Conservation (phyloP, 2,113 vertebrate species). For the Calypte anna region DNA sequence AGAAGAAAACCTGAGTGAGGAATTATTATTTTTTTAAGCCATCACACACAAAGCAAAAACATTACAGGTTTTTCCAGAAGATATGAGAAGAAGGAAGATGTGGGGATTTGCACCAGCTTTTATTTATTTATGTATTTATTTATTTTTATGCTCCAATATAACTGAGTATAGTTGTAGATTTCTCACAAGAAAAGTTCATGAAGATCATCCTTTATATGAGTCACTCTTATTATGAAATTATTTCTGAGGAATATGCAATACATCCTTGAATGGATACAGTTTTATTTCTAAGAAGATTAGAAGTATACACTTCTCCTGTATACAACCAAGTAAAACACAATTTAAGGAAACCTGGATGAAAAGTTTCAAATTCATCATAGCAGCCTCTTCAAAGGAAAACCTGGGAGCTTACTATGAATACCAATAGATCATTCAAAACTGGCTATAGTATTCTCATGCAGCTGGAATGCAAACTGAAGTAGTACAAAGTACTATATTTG, state of each 20-base stretch:
- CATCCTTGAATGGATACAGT: neutral
- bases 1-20: neutral
- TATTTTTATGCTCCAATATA: neutral
- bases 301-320: neutral
- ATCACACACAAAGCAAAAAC: neutral
- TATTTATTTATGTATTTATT: too few relatives aligned
- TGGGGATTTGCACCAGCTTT: too few relatives aligned
- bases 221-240: neutral
- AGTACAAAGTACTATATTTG: neutral
- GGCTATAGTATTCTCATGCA: neutral
- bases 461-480: neutral
- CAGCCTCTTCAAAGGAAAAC: neutral
- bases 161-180: neutral
- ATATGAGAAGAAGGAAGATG: too few relatives aligned
- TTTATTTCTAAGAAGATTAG: neutral
- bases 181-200: neutral
- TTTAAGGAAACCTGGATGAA: neutral
- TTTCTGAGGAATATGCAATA: neutral
- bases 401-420: neutral
- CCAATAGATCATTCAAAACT: neutral
- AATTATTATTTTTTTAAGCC: neutral
- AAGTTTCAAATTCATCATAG: neutral
- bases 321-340: neutral
- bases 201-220: neutral
- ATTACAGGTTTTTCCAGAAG: too few relatives aligned